Percentiles rank a stretch among this genome's conserved stretches.
These are phyloP conservation scores for Standfussiana lucernea DNA, from an alignment of 2,888 invertebrate species.

Conservation along the genomic window DNA sequence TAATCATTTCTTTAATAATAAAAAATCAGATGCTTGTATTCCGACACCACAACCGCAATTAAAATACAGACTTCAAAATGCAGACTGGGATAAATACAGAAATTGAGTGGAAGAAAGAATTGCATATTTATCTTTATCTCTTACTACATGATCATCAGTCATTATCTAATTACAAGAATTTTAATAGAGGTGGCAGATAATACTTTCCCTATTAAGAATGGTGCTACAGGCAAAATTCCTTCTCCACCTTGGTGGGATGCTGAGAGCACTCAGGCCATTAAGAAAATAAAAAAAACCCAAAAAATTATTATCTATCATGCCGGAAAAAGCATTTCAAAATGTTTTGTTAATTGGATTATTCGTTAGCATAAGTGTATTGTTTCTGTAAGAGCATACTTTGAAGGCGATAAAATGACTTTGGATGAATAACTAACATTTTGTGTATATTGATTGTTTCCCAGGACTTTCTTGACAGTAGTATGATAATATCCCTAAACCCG, in stretches of 20 bases:
- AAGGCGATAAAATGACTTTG: too few relatives aligned
- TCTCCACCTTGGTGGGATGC: constrained; percentile 2
- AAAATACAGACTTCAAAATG: neutral
- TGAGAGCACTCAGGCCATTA: neutral
- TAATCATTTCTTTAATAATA: neutral
- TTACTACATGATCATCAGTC: neutral
- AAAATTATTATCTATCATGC: too few relatives aligned
- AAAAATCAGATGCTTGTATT: neutral
- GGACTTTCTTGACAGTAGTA: too few relatives aligned
- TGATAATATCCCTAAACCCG: too few relatives aligned
- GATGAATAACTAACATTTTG: too few relatives aligned
- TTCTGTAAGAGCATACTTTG: too few relatives aligned
- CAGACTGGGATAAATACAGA: neutral
- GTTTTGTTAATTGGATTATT: too few relatives aligned
- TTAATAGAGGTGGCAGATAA: constrained; percentile 3
- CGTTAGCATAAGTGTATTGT: too few relatives aligned
- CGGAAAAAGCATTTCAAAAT: too few relatives aligned
- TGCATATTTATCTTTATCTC: neutral
- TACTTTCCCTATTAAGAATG: constrained; percentile 6
- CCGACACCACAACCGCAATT: too few relatives aligned
- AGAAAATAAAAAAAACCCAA: neutral
- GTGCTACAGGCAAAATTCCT: constrained; percentile 4
- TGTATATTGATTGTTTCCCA: too few relatives aligned
- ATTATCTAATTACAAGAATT: neutral
- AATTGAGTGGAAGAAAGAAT: neutral